Evolutionary conservation across 1,140 invertebrate species (phyloP), one percentile per base, ranked within the genome.

Genomic region (Pseudomyrmex pallidus): DNA sequence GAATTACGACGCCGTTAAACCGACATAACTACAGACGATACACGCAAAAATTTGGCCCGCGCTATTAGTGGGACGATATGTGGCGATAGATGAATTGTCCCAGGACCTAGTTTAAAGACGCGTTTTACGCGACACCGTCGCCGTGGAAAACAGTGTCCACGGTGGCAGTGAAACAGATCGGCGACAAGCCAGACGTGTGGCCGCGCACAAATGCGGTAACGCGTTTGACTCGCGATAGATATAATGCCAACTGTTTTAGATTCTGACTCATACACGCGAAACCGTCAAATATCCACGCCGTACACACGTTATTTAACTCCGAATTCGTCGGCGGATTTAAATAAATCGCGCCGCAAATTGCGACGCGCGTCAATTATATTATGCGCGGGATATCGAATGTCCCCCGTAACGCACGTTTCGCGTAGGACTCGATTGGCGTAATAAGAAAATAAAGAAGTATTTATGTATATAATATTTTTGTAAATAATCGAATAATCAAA

Each of bases 211-310:
- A 87, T 83, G 77, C 84, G 61, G 84, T 85, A 88, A 67, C 73
- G 74, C 89, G 90, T 88, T 90, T 90, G 35, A 91, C 90, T 89
- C 87, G 86, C 44, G 5, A 44, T 12, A 54, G 90, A 85, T 74
- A 87, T 85, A 90, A 92, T 91, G 85, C 80, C 86, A 90, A 91
- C 91, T 86, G 85, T 91, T 92, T 92, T 92, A 91, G 90, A 91
- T 89, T 89, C 89, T 92, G 91, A 92, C 84, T 92, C 92, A 84
- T 84, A 84, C 35, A 35, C 35, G 72, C 66, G 57, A 68, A 66
- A 35, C 5, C 80, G 62, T 52, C 50, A 67, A 70, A 83, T 35
- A 35, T 61, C 67, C 25, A 9, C 62, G 68, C 77, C 82, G 63
- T 70, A 25, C 35, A 35, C 35, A 35, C 46, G 73, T 78, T 57